Base-by-base conservation (phyloP, 2,888 invertebrate genomes). In the Drosophila gaucha region DNA sequence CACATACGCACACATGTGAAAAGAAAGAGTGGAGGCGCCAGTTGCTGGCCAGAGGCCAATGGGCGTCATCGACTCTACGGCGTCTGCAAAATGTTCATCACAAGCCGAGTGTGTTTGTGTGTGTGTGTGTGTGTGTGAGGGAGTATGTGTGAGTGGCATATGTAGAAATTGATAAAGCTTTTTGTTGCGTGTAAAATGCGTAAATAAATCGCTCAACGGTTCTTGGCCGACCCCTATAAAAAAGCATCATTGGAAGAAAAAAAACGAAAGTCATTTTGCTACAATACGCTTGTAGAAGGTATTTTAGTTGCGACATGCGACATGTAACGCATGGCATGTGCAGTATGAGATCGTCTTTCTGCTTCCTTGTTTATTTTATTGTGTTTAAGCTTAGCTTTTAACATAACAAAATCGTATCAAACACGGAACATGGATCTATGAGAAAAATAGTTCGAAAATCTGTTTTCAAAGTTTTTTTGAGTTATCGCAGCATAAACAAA, bases 131-230 rank as follows among this genome's bases (percentile, higher is more conserved):
- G 47, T 10, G 39, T 12, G 28, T 30, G 58, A 33, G 51, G 39
- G 50, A 41, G 36, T 55, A 31, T 55, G 51, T 46, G 54, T 67
- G 65, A 55, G 64, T 76, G 41, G 55, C 46, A 76, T 60, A 60
- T 74, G 57, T 57, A 62, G 22, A 73, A 77, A 77, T 78, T 73
- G 78, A 63, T 77, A 57, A 74, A 73, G 56, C 63, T 74, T 62
- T 62, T 59, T 60, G 63, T 78, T 74, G 78, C 68, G 74, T 74
- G 74, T 67, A 59, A 78, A 78, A 73, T 74, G 74, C 74, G 74
- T 73, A 74, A 74, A 63, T 77, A 74, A 78, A 74, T 77, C 60
- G 73, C 70, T 58, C 64, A 57, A 47, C 70, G 51, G 51, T 46
- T 46, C 41, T 57, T 62, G 39, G 62, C 35, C 56, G 39, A 56